Percentiles rank a stretch among this genome's conserved stretches.
Evolutionary conservation across 2,888 invertebrate species (phyloP).

Genomic region (Anthoptus insignis): DNA sequence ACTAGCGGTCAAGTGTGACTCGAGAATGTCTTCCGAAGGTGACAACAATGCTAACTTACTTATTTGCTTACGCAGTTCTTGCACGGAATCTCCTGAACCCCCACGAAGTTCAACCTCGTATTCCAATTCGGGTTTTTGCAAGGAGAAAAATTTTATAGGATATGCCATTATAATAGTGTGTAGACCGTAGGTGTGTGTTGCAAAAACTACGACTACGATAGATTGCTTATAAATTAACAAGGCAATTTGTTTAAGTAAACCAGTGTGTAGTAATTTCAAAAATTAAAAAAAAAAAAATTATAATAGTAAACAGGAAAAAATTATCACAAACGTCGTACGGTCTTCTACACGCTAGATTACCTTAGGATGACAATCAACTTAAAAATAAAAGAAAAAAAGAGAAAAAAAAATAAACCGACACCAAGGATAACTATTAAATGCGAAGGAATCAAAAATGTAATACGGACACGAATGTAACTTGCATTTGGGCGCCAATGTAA

Average conservation of each 20-base stretch:
- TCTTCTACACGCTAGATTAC: too few species aligned
- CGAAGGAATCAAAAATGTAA: not conserved
- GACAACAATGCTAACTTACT: conserved; percentile 28
- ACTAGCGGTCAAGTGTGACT: conserved; percentile 37
- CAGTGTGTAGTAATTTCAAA: not conserved
- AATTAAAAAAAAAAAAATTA: too few species aligned
- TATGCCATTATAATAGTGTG: conserved; percentile 2
- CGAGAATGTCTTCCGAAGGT: conserved; percentile 42
- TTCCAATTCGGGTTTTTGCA: conserved; percentile 41
- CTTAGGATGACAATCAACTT: too few species aligned
- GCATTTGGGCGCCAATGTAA: not conserved
- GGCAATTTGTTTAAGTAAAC: not conserved
- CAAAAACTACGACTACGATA: not conserved
- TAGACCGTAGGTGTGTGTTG: not conserved
- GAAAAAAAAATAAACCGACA: too few species aligned
- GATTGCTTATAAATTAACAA: too few species aligned
- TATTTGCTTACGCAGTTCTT: conserved; percentile 44
- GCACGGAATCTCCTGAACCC: conserved; percentile 33
- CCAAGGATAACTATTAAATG: not conserved
- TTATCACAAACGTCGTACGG: too few species aligned
- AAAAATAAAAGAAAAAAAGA: too few species aligned
- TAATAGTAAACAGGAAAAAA: too few species aligned
- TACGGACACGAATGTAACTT: not conserved
- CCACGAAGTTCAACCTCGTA: conserved; percentile 46
- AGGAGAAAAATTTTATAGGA: conserved; percentile 34